A percentile compares a stretch with the other conserved stretches of the same genome.
Conservation (phyloP, 2,113 vertebrate genomes). For the Pteropus alecto region DNA sequence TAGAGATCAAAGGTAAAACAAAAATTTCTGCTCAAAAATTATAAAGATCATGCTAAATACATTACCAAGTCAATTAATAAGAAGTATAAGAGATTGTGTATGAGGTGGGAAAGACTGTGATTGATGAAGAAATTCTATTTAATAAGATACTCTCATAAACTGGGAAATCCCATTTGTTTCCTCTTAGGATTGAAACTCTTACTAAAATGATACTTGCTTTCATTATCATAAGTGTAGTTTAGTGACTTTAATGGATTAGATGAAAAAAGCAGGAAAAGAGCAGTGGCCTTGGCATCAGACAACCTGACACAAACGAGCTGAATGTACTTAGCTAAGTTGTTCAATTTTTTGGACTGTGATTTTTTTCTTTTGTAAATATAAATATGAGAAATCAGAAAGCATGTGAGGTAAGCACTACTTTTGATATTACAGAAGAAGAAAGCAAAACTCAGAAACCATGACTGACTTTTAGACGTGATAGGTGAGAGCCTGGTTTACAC, state of each 20-base stretch:
- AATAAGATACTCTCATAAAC: not conserved
- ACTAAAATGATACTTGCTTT: not conserved
- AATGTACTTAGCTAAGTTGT: not conserved
- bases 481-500: not conserved
- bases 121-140: not conserved
- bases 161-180: not conserved
- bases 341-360: not conserved
- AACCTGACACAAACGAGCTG: not conserved
- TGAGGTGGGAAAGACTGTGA: not conserved
- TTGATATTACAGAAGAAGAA: conserved; percentile 2
- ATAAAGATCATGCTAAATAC: not conserved
- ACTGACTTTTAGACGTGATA: not conserved
- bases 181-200: not conserved
- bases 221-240: not conserved
- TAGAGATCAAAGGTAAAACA: not conserved
- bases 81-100: not conserved
- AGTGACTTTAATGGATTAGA: not conserved
- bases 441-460: not conserved
- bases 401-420: not conserved
- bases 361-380: conserved; percentile 31
- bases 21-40: conserved; percentile 9
- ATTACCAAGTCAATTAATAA: not conserved
- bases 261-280: not conserved
- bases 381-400: not conserved
- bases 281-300: not conserved